Conservation (phyloP, 2,888 invertebrate genomes). For the Chaetoderma sp. region DNA sequence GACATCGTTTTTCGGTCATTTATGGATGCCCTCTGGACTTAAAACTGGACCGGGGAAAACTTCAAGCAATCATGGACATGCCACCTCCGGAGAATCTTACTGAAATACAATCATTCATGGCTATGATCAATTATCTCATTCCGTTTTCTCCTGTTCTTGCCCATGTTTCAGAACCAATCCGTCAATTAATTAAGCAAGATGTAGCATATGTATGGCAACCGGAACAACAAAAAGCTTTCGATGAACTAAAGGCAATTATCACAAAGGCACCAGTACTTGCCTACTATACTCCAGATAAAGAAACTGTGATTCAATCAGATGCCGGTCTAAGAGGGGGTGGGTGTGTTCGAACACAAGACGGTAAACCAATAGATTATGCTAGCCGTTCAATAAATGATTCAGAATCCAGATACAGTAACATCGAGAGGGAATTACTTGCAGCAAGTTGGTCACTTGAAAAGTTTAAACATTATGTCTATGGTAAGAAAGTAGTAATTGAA, state of each 20-base stretch:
- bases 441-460: conserved; percentile 27
- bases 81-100: conserved; percentile 11
- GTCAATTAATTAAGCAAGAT: too few relatives aligned
- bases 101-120: conserved; percentile 31
- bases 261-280: conserved; percentile 1
- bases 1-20: conserved; percentile 28
- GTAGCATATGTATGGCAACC: too few relatives aligned
- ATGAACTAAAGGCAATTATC: conserved; percentile 14
- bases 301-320: conserved; percentile 1
- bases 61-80: conserved; percentile 23
- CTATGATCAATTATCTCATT: conserved; percentile 23
- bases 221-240: too few relatives aligned
- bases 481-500: conserved; percentile 11
- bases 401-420: conserved; percentile 25
- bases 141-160: conserved; percentile 21
- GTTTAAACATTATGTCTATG: conserved; percentile 30
- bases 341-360: conserved; percentile 24
- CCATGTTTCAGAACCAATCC: too few relatives aligned
- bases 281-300: conserved; percentile 15
- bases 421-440: conserved; percentile 33
- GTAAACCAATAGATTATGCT: conserved; percentile 26
- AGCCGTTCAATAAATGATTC: conserved; percentile 22
- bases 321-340: conserved; percentile 27
- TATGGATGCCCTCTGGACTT: conserved; percentile 23
- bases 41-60: conserved; percentile 28